phyloP scores from a whole-genome alignment of 2,888 invertebrate genomes.

The Clunio marinus region DNA sequence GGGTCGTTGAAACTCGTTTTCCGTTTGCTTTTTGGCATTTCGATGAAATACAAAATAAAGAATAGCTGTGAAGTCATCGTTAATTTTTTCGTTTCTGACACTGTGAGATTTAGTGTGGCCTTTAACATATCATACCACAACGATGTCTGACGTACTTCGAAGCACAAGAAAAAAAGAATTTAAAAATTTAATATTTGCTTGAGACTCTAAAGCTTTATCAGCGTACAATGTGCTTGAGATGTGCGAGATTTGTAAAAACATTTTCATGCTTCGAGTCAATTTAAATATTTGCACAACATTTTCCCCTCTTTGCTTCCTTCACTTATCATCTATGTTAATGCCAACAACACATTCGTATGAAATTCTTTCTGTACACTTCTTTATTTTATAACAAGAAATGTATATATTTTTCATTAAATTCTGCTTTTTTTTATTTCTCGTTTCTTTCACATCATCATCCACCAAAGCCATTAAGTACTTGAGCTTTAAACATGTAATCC shows the following conservation, averaged over 20 bases:
- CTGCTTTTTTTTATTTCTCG: background rate
- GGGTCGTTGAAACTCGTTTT: constrained; percentile 22
- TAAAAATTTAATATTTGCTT: no score
- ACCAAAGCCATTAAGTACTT: background rate
- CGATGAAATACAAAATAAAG: no score
- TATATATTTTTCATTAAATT: no score
- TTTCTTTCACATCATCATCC: background rate
- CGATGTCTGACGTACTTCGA: no score
- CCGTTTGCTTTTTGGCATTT: background rate
- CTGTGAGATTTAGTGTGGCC: no score
- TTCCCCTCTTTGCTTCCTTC: no score
- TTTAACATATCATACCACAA: no score
- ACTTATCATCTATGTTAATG: background rate
- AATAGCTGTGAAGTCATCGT: background rate
- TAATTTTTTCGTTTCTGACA: background rate
- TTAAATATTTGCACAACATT: constrained; percentile 6
- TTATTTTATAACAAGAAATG: no score
- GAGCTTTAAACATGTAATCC: background rate
- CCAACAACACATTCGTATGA: background rate
- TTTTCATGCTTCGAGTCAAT: background rate
- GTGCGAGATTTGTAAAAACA: background rate
- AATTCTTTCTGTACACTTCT: no score
- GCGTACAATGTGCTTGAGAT: no score
- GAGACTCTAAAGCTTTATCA: no score
- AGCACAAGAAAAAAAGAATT: no score